Percentiles rank a stretch among this genome's conserved stretches.
Conservation (phyloP, 2,113 vertebrate genomes). For the Amia ocellicauda region DNA sequence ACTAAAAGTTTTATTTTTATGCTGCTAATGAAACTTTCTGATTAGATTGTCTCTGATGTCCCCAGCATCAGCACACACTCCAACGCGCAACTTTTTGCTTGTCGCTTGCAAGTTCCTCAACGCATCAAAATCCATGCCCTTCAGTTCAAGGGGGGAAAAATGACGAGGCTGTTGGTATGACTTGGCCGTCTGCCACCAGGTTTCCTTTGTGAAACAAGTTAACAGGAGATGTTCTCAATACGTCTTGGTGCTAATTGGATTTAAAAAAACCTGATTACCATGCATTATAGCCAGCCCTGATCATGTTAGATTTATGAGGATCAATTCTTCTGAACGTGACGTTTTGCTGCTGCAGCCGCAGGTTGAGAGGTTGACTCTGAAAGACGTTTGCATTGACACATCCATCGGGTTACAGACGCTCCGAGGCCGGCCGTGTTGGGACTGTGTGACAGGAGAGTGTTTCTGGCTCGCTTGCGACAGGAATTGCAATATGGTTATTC, state of each 20-base stretch:
- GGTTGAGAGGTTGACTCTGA: background rate
- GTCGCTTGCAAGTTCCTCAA: background rate
- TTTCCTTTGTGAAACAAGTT: background rate
- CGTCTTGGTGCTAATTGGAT: conserved; percentile 37
- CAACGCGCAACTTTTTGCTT: background rate
- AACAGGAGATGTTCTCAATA: background rate
- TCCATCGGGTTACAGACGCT: background rate
- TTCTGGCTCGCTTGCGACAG: background rate
- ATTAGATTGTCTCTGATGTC: conserved; percentile 24
- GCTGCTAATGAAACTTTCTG: conserved; percentile 21
- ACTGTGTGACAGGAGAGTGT: background rate
- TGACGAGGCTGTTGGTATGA: background rate
- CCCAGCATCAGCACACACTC: background rate
- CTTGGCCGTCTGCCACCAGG: background rate
- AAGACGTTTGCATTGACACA: background rate
- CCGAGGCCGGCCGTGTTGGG: too few relatives aligned
- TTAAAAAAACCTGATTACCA: conserved; percentile 30
- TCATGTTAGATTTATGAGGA: conserved; percentile 41
- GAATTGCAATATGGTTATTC: too few relatives aligned
- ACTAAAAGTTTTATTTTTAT: conserved; percentile 18
- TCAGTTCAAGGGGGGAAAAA: background rate
- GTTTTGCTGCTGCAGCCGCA: background rate
- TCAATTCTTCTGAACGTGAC: conserved; percentile 17
- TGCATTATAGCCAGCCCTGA: conserved; percentile 32
- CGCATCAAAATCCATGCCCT: background rate